Evolutionary conservation across 1,140 invertebrate species (phyloP).

Genomic region (Eumaeus atala): DNA sequence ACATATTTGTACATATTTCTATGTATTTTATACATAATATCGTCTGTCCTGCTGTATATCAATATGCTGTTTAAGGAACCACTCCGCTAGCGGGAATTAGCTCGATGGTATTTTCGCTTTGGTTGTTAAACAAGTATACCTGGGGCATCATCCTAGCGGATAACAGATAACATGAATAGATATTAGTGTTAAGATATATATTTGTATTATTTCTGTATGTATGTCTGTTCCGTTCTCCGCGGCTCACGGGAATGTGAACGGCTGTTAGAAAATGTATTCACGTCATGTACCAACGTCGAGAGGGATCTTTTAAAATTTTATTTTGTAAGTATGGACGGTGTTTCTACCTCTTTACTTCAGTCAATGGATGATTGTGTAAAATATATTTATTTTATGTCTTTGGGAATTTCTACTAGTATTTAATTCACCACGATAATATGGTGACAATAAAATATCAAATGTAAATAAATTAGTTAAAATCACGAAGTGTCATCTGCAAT

Average conservation of each 20-base stretch:
- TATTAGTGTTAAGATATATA: conserved; percentile 26
- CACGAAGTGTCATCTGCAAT: conserved; percentile 36
- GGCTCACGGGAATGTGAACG: conserved; percentile 45
- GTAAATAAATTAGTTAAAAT: conserved; percentile 68
- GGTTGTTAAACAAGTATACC: conserved; percentile 12
- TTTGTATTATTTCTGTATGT: conserved; percentile 61
- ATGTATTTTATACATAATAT: background rate
- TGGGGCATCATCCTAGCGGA: conserved; percentile 15
- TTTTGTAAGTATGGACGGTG: conserved; percentile 19
- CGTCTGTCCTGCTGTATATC: background rate
- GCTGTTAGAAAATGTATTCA: conserved; percentile 26
- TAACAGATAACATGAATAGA: conserved; percentile 19
- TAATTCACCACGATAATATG: conserved; percentile 62
- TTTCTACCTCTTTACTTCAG: conserved; percentile 31
- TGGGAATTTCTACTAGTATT: conserved; percentile 27
- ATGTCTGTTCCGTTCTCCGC: conserved; percentile 29
- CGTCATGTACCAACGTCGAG: background rate
- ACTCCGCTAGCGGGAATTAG: background rate
- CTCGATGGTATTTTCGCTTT: conserved; percentile 9
- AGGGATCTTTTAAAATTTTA: background rate
- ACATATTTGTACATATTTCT: conserved; percentile 6
- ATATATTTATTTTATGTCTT: background rate
- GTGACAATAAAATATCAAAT: conserved; percentile 71
- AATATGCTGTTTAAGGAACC: background rate
- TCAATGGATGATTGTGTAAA: conserved; percentile 24